phyloP scores from a whole-genome alignment of 1,140 invertebrate genomes.

The Belonocnema kinseyi region DNA sequence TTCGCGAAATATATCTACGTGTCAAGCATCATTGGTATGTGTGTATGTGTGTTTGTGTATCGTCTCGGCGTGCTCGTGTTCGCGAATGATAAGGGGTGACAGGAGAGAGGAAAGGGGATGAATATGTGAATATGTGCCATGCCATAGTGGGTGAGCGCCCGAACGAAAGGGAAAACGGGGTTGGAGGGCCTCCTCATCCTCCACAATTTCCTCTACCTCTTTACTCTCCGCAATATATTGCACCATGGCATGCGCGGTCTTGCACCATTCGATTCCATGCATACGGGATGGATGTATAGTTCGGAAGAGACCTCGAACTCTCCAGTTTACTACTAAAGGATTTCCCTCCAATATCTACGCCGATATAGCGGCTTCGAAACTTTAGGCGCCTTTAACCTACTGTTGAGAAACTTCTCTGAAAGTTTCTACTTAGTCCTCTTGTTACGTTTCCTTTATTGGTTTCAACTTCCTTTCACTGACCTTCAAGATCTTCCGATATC shows the following conservation, averaged over 20 bases:
- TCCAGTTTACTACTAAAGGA: too few species aligned
- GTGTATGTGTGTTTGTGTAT: slow-evolving; percentile 47
- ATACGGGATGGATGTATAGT: slow-evolving; percentile 54
- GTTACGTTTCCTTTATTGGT: too few species aligned
- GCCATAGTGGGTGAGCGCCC: slow-evolving; percentile 54
- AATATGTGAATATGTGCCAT: slow-evolving; percentile 71
- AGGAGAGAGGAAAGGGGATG: slow-evolving; percentile 56
- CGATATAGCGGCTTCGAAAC: too few species aligned
- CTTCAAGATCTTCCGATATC: too few species aligned
- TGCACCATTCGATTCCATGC: slow-evolving; percentile 58
- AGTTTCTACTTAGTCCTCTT: too few species aligned
- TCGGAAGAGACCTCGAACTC: slow-evolving; percentile 45
- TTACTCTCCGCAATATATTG: slow-evolving; percentile 56
- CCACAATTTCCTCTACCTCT: slow-evolving; percentile 31
- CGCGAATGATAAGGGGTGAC: slow-evolving; percentile 44
- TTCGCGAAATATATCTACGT: background rate
- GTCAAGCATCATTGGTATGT: background rate
- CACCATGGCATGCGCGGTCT: slow-evolving; percentile 53
- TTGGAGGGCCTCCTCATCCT: slow-evolving; percentile 57
- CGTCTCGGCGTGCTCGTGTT: slow-evolving; percentile 37
- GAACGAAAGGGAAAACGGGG: slow-evolving; percentile 71
- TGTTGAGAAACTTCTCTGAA: too few species aligned
- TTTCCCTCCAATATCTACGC: too few species aligned
- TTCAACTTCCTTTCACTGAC: too few species aligned
- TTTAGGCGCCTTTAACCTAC: too few species aligned